These are phyloP conservation scores for Hippocampus barbouri DNA, from an alignment of 2,113 vertebrate genomes.

Conservation along the genomic window DNA sequence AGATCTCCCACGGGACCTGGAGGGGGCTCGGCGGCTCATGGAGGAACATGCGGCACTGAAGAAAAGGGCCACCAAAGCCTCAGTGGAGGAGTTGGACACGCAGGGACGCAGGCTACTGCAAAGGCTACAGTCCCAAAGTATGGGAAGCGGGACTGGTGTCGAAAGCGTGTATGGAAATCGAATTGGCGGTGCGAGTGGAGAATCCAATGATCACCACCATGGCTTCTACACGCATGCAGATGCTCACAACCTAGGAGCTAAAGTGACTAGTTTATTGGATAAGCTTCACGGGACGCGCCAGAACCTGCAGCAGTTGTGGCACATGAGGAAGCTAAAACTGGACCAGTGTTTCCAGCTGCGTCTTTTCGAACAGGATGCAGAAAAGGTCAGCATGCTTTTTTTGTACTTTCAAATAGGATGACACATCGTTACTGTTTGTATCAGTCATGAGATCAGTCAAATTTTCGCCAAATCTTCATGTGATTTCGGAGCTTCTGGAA, in stretches of 20 bases:
- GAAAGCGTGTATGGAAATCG: constrained; percentile 54
- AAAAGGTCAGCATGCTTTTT: constrained; percentile 79
- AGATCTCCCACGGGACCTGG: constrained; percentile 90
- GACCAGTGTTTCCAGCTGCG: constrained; percentile 98
- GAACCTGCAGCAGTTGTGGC: constrained; percentile 98
- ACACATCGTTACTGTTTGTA: not conserved
- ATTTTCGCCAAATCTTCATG: not conserved
- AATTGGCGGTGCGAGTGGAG: constrained; percentile 50
- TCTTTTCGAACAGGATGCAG: constrained; percentile 96
- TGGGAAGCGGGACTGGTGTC: constrained; percentile 36
- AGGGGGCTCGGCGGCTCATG: constrained; percentile 88
- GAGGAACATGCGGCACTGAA: constrained; percentile 91
- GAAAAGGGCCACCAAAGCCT: constrained; percentile 93
- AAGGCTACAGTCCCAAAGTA: constrained; percentile 77
- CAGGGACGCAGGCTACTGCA: constrained; percentile 93
- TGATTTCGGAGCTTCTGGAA: constrained; percentile 1
- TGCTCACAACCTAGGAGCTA: constrained; percentile 86
- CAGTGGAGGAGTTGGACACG: constrained; percentile 89
- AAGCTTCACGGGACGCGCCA: constrained; percentile 90
- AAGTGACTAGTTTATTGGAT: constrained; percentile 91
- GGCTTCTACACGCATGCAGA: constrained; percentile 66
- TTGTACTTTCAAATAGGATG: not conserved
- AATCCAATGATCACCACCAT: constrained; percentile 83
- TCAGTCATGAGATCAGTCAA: not conserved
- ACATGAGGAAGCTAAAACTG: constrained; percentile 91